Evolutionary conservation across 1,140 invertebrate genomes (phyloP).

Genomic region (Pinna nobilis): DNA sequence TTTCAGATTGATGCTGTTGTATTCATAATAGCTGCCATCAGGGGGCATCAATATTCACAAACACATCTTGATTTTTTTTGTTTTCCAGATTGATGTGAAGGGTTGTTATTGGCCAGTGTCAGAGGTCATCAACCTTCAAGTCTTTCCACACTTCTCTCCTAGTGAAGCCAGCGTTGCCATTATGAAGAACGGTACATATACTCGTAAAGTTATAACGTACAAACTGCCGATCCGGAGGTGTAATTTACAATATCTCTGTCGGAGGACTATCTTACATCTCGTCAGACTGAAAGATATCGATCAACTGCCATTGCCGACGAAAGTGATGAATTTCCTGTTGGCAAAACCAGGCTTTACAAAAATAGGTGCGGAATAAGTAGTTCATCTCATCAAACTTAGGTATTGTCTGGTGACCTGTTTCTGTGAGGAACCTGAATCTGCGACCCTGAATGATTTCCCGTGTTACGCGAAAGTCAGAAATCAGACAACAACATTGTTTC

Average conservation of each 20-base stretch:
- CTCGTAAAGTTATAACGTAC: constrained; percentile 60
- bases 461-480: too few species aligned
- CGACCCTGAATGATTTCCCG: too few species aligned
- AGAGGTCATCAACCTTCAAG: constrained; percentile 62
- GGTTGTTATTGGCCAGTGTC: constrained; percentile 67
- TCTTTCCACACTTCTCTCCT: constrained; percentile 63
- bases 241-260: constrained; percentile 59
- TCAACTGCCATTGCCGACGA: constrained; percentile 55
- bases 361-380: too few species aligned
- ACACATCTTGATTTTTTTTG: neutral
- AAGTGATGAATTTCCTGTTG: constrained; percentile 51
- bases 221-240: constrained; percentile 53
- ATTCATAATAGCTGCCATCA: neutral
- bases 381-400: too few species aligned
- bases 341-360: constrained; percentile 26
- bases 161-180: constrained; percentile 60
- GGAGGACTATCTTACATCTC: constrained; percentile 55
- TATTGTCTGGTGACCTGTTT: too few species aligned
- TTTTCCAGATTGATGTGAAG: constrained; percentile 51
- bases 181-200: constrained; percentile 58
- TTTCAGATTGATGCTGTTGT: neutral
- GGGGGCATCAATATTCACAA: neutral
- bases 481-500: too few species aligned
- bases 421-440: too few species aligned
- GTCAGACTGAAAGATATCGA: constrained; percentile 50